Conservation (phyloP, 2,113 vertebrate genomes). For the Tragelaphus imberbis region DNA sequence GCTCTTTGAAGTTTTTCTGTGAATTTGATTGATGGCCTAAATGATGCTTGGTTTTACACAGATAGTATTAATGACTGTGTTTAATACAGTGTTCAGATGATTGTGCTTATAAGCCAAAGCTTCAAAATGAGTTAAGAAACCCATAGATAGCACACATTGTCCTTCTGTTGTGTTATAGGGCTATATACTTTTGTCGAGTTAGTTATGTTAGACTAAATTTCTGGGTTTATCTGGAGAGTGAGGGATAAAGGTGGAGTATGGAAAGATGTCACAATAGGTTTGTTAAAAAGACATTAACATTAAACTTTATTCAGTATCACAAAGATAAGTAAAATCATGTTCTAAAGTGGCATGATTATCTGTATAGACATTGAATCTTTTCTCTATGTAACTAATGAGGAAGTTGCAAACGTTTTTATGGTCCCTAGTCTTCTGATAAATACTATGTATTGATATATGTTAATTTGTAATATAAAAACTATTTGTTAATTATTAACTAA, state of each 20-base stretch:
- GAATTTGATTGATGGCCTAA: constrained; percentile 53
- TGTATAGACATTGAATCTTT: background rate
- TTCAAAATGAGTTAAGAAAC: constrained; percentile 22
- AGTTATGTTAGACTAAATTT: constrained; percentile 18
- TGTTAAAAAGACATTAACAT: background rate
- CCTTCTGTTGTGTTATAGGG: background rate
- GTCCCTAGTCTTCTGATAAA: background rate
- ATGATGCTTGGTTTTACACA: constrained; percentile 45
- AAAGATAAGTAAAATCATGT: background rate
- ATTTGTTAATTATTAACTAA: background rate
- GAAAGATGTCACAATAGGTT: background rate
- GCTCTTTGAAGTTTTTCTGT: constrained; percentile 22
- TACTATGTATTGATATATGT: background rate
- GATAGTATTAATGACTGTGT: constrained; percentile 37
- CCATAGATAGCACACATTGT: background rate
- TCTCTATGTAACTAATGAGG: background rate
- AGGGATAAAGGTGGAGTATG: background rate
- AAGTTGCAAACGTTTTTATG: background rate
- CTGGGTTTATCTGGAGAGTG: background rate
- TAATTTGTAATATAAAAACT: background rate
- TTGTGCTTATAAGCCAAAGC: constrained; percentile 32
- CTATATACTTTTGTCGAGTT: background rate
- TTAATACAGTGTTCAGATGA: constrained; percentile 32
- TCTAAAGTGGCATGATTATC: background rate
- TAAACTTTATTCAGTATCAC: background rate